phyloP scores from a whole-genome alignment of 2,888 invertebrate genomes.

The Tortricodes alternella region DNA sequence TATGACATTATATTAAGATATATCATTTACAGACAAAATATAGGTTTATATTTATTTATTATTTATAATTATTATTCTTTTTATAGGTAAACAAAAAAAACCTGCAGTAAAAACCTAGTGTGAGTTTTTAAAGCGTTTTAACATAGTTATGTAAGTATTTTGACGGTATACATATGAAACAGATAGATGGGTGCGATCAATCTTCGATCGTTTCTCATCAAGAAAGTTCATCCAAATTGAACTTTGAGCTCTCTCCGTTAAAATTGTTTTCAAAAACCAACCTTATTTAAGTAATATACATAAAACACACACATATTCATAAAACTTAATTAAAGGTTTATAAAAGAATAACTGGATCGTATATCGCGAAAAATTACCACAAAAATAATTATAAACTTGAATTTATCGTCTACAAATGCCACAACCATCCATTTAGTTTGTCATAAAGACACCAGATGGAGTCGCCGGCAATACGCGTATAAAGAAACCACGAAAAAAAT shows the following conservation, averaged over 20 bases:
- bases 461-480: constrained; percentile 5
- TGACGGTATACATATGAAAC: constrained; percentile 9
- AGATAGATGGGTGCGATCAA: constrained; percentile 37
- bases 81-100: no score
- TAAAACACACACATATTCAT: no score
- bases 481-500: no score
- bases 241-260: neutral
- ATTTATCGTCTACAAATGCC: neutral
- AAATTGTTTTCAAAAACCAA: neutral
- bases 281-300: constrained; percentile 18
- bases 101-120: neutral
- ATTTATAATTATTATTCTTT: no score
- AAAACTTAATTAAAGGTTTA: constrained; percentile 2
- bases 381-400: neutral
- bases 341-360: constrained; percentile 21
- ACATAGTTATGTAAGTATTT: neutral
- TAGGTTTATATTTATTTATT: no score
- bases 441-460: neutral
- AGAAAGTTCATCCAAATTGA: constrained; percentile 17
- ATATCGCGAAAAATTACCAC: neutral
- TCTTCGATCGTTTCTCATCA: constrained; percentile 36
- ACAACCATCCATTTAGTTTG: neutral
- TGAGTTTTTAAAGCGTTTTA: neutral
- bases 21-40: no score
- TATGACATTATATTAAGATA: no score